Evolutionary conservation across 1,140 invertebrate genomes (phyloP).

Genomic region (Drosophila bocqueti): DNA sequence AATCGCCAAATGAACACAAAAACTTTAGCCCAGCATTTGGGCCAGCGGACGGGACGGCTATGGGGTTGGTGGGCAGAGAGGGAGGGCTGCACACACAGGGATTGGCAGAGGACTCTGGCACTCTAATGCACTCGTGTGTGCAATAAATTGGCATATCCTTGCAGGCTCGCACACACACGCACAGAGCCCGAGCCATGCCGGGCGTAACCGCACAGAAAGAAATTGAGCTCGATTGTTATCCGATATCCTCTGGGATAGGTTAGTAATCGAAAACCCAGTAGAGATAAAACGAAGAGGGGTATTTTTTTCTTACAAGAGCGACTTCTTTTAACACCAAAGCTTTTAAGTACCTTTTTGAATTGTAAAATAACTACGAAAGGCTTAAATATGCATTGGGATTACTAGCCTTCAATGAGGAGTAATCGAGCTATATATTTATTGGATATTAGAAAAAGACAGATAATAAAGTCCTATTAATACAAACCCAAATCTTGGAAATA

Average conservation of each 20-base stretch:
- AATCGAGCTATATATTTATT: background rate
- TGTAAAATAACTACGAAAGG: background rate
- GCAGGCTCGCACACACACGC: slow-evolving; percentile 41
- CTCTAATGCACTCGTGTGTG: slow-evolving; percentile 83
- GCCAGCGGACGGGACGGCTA: slow-evolving; percentile 6
- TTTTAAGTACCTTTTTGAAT: background rate
- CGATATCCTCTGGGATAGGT: slow-evolving; percentile 10
- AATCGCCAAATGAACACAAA: slow-evolving; percentile 83
- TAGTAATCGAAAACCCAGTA: slow-evolving; percentile 3
- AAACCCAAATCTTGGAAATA: background rate
- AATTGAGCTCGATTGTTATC: slow-evolving; percentile 17
- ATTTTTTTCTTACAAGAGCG: background rate
- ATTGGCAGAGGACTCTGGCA: slow-evolving; percentile 47
- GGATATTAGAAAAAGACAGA: background rate
- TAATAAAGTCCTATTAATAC: background rate
- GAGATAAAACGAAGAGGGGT: background rate
- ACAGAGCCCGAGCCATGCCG: background rate
- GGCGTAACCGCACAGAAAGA: slow-evolving; percentile 3
- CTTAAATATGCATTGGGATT: background rate
- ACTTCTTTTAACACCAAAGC: background rate
- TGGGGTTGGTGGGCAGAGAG: background rate
- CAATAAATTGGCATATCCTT: slow-evolving; percentile 84
- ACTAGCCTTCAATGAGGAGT: background rate
- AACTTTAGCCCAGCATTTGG: slow-evolving; percentile 59
- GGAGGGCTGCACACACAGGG: slow-evolving; percentile 7